Base-by-base conservation (phyloP, 2,888 invertebrate species). In the Thecocarcelia acutangulata region DNA sequence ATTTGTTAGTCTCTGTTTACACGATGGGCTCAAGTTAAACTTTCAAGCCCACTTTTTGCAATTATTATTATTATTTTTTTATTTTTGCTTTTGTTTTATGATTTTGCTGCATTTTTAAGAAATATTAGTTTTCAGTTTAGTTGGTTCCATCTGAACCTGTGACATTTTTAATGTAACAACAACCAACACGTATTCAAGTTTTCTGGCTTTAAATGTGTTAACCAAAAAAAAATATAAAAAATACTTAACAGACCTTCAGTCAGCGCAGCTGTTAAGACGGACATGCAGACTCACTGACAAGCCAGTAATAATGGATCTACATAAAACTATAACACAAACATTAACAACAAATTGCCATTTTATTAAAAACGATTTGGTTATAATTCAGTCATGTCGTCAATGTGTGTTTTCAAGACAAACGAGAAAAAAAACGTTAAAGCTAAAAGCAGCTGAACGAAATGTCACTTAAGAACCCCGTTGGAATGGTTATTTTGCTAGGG, bases 271-370 rank as follows among this genome's bases (percentile, higher is more conserved):
- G 74, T 3, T 1, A 48, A n/a, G 46, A n/a, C 19, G 50, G 42
- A 13, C 52, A 28, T 28, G 44, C 61, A 1, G 28, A 73, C 33
- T 13, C 46, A 40, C 37, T 50, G 68, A 69, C 76, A 76, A 63
- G 4, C 21, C 37, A 54, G 52, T 58, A 56, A 58, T 64, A 70
- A 75, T 75, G 66, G 50, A 42, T 46, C 44, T 46, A 76, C 72
- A 59, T 70, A 46, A 58, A 70, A 75, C 73, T 74, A 40, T 80
- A 77, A 66, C 54, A 76, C 68, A 72, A 76, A 72, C 59, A 68
- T 77, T 81, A 76, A 72, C 61, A 76, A 81, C 72, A 76, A 81
- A 81, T 77, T 81, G 72, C 72, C 58, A 72, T 73, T 72, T 76
- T 72, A 72, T 72, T 81, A 77, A 63, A 58, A 69, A 59, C 48